Evolutionary conservation across 2,888 invertebrate species (phyloP), one percentile per base, ranked within the genome.

Genomic region (Cheilosia vernalis): DNA sequence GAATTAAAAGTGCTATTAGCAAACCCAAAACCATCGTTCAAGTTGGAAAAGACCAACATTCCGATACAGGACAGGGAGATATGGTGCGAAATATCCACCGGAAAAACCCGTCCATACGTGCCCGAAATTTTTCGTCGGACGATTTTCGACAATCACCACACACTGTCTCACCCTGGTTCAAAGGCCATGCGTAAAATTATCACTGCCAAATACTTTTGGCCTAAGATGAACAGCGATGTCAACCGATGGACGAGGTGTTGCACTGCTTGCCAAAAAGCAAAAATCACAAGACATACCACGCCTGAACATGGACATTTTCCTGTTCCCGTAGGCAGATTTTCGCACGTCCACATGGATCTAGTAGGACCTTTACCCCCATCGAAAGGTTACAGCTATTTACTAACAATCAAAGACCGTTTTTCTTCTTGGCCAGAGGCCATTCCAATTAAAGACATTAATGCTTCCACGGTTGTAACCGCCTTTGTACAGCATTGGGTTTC

Each of bases 351-450:
- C 69, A 80, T 90, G 9, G 90, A 91, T 74, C 76, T 91, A 21
- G 88, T 91, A 0, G 90, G 90, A 21, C 90, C 90, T 2, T 67
- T 90, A 17, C 89, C 89, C 9, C 33, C 74, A 2, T 87, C 88
- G 1, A 21, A 56, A 3, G 60, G n/a, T 30, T 56, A 2, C 3
- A 56, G 2, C 0, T 30, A 53, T 5, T 5, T 53, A 4, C 17
- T 53, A 1, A 53, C 53, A 0, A 27, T 27, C 0, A 53, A 53
- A 7, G 53, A 53, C 2, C 5, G 69, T 1, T 76, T 76, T 17
- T 67, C 79, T 13, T 53, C 76, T 1, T 80, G 82, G 76, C 69
- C 76, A 1, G 83, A 76, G 33, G 49, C 49, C 10, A 49, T 49
- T 37, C 74, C 66, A 0, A 30, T 82, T 0, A 19, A 33, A 27